Percentiles rank a stretch among this genome's conserved stretches.
phyloP scores from a whole-genome alignment of 1,140 invertebrate species.

The Caligus rogercresseyi region DNA sequence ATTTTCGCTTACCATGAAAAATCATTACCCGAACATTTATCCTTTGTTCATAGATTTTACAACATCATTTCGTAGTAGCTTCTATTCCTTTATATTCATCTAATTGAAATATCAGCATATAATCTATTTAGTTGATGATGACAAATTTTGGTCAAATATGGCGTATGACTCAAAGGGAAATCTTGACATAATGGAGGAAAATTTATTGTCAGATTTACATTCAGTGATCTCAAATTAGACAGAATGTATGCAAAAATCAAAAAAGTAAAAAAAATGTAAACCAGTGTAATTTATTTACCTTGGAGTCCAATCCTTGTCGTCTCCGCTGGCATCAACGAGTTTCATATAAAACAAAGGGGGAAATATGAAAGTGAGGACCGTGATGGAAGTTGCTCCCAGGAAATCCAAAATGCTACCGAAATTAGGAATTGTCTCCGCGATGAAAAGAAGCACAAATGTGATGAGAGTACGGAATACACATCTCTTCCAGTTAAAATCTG shows the following conservation, averaged over 20 bases:
- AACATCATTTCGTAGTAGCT: background rate
- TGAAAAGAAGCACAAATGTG: conserved; percentile 20
- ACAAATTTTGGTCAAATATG: background rate
- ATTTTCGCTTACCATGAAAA: background rate
- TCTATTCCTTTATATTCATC: background rate
- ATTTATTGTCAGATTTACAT: no score
- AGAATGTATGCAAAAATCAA: no score
- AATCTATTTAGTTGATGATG: background rate
- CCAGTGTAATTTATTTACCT: conserved; percentile 8
- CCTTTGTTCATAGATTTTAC: background rate
- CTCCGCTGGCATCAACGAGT: conserved; percentile 27
- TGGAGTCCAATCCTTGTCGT: conserved; percentile 13
- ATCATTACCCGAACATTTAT: background rate
- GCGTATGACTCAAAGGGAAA: background rate
- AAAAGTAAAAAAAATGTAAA: background rate
- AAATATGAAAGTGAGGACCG: conserved; percentile 58
- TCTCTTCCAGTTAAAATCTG: conserved; percentile 60
- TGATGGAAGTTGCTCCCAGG: conserved; percentile 62
- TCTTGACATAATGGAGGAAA: background rate
- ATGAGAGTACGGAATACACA: conserved; percentile 30
- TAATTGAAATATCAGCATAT: background rate
- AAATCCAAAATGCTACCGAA: conserved; percentile 75
- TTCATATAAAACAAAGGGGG: conserved; percentile 62
- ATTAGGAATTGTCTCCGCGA: conserved; percentile 35
- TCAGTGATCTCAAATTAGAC: no score